These are phyloP conservation scores for Epinotia bilunana DNA, from an alignment of 2,888 invertebrate species.

Conservation along the genomic window DNA sequence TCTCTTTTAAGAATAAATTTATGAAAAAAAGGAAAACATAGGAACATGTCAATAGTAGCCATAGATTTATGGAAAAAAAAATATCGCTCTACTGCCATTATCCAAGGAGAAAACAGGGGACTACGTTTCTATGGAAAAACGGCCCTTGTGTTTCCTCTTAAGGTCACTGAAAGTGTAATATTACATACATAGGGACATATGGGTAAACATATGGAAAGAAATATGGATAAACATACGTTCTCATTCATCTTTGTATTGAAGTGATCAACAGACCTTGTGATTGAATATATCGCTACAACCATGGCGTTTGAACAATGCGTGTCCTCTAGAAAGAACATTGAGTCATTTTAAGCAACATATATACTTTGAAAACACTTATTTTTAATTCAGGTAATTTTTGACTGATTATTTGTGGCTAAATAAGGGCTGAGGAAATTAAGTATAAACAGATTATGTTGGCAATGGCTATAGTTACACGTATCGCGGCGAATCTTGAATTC, in stretches of 20 bases:
- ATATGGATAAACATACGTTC: neutral
- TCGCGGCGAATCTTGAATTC: too few relatives aligned
- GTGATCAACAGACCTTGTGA: neutral
- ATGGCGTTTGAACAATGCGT: neutral
- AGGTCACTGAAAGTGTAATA: neutral
- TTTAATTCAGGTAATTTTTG: neutral
- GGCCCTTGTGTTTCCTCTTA: too few relatives aligned
- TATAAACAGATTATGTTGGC: neutral
- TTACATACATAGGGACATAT: neutral
- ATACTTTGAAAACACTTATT: neutral
- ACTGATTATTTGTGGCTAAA: neutral
- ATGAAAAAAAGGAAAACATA: too few relatives aligned
- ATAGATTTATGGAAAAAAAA: too few relatives aligned
- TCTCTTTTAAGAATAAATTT: too few relatives aligned
- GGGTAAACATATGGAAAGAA: neutral
- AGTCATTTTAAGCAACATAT: conserved; percentile 1
- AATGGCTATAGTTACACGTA: too few relatives aligned
- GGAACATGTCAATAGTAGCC: too few relatives aligned
- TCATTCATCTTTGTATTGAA: neutral
- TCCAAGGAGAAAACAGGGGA: too few relatives aligned
- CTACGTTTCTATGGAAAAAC: too few relatives aligned
- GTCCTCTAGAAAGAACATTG: neutral
- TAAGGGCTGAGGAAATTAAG: neutral
- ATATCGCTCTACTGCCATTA: too few relatives aligned
- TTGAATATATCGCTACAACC: neutral